Base-by-base conservation (phyloP, 2,113 vertebrate genomes). In the Hyla sarda region DNA sequence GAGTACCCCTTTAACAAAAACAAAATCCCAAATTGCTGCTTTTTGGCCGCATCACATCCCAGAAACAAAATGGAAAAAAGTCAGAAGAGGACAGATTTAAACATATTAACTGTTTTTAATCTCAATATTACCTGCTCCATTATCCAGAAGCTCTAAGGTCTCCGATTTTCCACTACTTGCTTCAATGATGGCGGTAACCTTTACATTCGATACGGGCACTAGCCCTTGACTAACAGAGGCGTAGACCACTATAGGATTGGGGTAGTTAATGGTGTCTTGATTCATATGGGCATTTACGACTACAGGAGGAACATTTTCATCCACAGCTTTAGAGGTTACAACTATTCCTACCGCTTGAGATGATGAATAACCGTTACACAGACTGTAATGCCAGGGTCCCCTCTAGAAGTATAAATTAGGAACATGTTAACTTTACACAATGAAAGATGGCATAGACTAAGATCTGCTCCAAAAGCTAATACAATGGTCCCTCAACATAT, bases 181-280 rank as follows among this genome's bases (percentile, higher is more conserved):
- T 91, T 93, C 93, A 87, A 94, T 79, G 19, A 60, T 78, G 10
- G 93, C 93, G 37, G n/a, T 92, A 73, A 95, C 94, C 6, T 65
- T 92, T 83, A 88, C 91, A 79, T 88, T 88, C 60, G 94, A 82
- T 74, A 95, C 88, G 86, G 94, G 93, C 82, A 89, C 84, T 84
- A 93, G 90, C 10, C 90, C 92, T 89, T 95, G 93, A 77, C 88
- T 93, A 75, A 95, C 92, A 60, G 82, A 88, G 80, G 93, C 92
- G 30, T 93, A 95, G 75, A 94, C 83, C 50, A 90, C 75, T 76
- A 93, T 21, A 47, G 91, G 90, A 60, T 67, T 88, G 25, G 88
- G 90, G 10, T 80, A 89, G 1, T 0, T 73, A 0, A 87, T 90
- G 87, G 82, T 71, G 1, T 81, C 87, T 81, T 62, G 87, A 77